Evolutionary conservation across 2,888 invertebrate genomes (phyloP).

Genomic region (Lottia scabra): DNA sequence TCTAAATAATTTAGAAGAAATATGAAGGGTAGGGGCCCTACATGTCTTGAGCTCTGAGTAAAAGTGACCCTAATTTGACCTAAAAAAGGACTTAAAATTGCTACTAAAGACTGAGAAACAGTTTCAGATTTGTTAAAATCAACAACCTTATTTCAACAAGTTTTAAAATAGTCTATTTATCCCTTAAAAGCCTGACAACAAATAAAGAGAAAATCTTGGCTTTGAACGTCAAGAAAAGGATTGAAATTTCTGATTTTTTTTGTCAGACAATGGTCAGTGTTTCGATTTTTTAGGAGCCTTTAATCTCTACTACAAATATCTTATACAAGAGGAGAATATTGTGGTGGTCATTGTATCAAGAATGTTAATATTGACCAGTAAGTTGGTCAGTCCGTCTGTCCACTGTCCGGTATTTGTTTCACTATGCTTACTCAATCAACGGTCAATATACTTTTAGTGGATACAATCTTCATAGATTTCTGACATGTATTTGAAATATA

Average conservation of each 20-base stretch:
- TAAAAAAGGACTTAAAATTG: too few relatives aligned
- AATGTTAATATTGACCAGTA: background rate
- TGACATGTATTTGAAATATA: too few relatives aligned
- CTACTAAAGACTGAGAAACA: too few relatives aligned
- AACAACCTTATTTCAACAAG: too few relatives aligned
- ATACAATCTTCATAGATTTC: too few relatives aligned
- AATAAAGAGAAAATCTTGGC: background rate
- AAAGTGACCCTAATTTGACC: too few relatives aligned
- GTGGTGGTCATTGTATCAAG: background rate
- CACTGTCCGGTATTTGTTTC: background rate
- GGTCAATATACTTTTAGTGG: background rate
- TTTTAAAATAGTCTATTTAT: too few relatives aligned
- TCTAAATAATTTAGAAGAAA: too few relatives aligned
- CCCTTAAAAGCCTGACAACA: too few relatives aligned
- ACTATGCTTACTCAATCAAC: background rate
- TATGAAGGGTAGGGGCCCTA: too few relatives aligned
- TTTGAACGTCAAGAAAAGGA: background rate
- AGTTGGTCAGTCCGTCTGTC: background rate
- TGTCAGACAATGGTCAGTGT: background rate
- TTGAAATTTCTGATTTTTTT: background rate
- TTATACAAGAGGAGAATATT: background rate
- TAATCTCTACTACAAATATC: background rate
- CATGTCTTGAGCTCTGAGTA: too few relatives aligned
- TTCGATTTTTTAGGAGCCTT: background rate
- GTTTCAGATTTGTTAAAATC: too few relatives aligned